A percentile compares a stretch with the other conserved stretches of the same genome.
phyloP scores from a whole-genome alignment of 2,113 vertebrate genomes.

The Colistium nudipinnis region DNA sequence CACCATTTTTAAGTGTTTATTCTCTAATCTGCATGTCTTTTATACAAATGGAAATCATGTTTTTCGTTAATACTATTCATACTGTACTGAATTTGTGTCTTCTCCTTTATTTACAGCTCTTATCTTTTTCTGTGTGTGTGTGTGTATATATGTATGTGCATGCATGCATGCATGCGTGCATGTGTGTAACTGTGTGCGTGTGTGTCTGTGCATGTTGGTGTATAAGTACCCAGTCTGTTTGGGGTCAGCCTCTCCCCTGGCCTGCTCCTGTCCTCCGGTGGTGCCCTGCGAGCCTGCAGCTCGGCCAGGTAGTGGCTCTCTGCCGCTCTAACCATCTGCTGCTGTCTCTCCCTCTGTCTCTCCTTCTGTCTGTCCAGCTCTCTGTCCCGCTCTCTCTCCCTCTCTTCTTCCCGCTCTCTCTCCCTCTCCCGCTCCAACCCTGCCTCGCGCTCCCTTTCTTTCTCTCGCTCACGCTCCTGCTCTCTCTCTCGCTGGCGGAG shows the following conservation, averaged over 20 bases:
- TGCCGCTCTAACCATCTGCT: conserved; percentile 88
- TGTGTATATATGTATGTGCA: conserved; percentile 6
- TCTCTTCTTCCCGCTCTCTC: conserved; percentile 80
- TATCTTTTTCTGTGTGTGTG: neutral
- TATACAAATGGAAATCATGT: neutral
- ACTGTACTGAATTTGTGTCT: neutral
- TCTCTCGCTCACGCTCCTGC: conserved; percentile 86
- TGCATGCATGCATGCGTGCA: conserved; percentile 4
- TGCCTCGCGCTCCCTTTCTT: conserved; percentile 83
- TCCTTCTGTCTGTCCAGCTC: conserved; percentile 86
- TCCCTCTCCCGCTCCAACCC: conserved; percentile 86
- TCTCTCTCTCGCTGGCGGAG: conserved; percentile 89
- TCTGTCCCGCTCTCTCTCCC: conserved; percentile 85
- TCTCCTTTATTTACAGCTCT: neutral
- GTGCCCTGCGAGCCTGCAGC: conserved; percentile 85
- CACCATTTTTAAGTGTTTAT: neutral
- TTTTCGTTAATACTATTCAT: too few relatives aligned
- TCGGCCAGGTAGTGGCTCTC: conserved; percentile 91
- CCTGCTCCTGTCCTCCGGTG: conserved; percentile 87
- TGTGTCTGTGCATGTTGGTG: conserved; percentile 14
- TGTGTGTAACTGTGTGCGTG: conserved; percentile 1
- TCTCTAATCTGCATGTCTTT: neutral
- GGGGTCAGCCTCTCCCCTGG: conserved; percentile 87
- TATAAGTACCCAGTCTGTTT: conserved; percentile 85
- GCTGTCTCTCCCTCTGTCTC: conserved; percentile 89